Base-by-base conservation (phyloP, 2,888 invertebrate genomes). In the Drosophila mercatorum region DNA sequence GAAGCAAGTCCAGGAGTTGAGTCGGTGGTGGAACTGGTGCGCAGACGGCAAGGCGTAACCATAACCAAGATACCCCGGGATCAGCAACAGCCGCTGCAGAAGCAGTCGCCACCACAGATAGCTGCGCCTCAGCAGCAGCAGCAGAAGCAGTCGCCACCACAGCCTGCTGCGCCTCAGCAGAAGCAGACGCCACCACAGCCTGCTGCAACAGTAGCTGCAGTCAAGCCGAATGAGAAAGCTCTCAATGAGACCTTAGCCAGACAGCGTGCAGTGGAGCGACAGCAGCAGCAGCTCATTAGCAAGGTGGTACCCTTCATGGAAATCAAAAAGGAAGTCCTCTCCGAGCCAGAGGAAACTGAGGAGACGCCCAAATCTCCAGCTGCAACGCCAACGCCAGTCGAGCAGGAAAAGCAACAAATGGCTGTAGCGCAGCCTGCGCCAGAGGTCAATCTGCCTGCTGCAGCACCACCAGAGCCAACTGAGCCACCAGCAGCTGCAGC, bases 281-380 rank as follows among this genome's bases (percentile, higher is more conserved):
- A 76, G 55, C 87, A 88, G 44, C 75, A 81, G 41, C 80, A 88
- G 52, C 67, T 88, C 8, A 86, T 90, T 6, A 78, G 82, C 28
- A 89, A 86, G 41, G 84, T 92, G 22, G 78, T 91, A 22, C 92
- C 91, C 2, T 90, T 91, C 74, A 68, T 91, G 8, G 90, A 91
- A 53, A 89, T 92, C n/a, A 92, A 92, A 78, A 88, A 81, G 8
- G 92, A 92, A 64, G 68, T 89, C 5, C 36, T 80, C 5, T 91
- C 91, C 0, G 84, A 86, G 36, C 67, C 80, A 11, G 91, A 90
- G 55, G 88, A 89, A n/a, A 84, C 75, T 36, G 81, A 75, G 1
- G 81, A 80, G 22, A 34, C 59, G 11, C 14, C 63, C 14, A 26
- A 34, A 17, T 2, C 56, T 22, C 1, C 46, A 22, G 17, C 26